Conservation (phyloP, 1,140 invertebrate species). For the Ericerus pela region DNA sequence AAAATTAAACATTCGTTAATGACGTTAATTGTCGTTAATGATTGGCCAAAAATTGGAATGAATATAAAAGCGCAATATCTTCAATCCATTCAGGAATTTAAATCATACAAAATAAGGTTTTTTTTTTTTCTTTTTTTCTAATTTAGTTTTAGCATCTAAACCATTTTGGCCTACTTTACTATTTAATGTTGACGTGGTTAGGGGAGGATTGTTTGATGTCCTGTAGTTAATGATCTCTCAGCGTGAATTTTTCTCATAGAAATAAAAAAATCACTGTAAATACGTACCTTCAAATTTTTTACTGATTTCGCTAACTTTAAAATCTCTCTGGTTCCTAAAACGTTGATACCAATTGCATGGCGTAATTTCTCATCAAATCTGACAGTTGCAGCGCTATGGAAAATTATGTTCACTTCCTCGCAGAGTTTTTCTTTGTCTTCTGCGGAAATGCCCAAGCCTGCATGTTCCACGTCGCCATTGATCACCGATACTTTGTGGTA, state of each 20-base stretch:
- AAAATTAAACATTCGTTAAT: too few relatives aligned
- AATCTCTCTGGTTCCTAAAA: constrained; percentile 45
- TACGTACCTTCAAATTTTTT: constrained; percentile 41
- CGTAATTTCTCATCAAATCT: constrained; percentile 52
- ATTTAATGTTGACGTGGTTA: too few relatives aligned
- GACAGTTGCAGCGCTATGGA: constrained; percentile 53
- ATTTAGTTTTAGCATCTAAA: too few relatives aligned
- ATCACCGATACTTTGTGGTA: constrained; percentile 33
- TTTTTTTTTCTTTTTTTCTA: too few relatives aligned
- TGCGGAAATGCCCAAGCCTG: constrained; percentile 35
- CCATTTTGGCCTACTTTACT: too few relatives aligned
- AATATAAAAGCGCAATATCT: too few relatives aligned
- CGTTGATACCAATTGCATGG: constrained; percentile 48
- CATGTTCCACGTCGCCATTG: constrained; percentile 38
- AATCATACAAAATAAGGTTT: too few relatives aligned
- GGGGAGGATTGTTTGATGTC: too few relatives aligned
- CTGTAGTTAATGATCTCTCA: constrained; percentile 16
- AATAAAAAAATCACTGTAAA: background rate
- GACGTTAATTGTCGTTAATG: too few relatives aligned
- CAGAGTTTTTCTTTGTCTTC: constrained; percentile 32
- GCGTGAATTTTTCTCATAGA: background rate
- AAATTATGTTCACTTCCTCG: constrained; percentile 50
- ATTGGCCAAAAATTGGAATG: too few relatives aligned
- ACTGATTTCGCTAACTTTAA: constrained; percentile 48
- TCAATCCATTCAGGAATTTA: too few relatives aligned